These are phyloP conservation scores for Onychomys leucogaster DNA, from an alignment of 2,797 vertebrate genomes.

Conservation along the genomic window DNA sequence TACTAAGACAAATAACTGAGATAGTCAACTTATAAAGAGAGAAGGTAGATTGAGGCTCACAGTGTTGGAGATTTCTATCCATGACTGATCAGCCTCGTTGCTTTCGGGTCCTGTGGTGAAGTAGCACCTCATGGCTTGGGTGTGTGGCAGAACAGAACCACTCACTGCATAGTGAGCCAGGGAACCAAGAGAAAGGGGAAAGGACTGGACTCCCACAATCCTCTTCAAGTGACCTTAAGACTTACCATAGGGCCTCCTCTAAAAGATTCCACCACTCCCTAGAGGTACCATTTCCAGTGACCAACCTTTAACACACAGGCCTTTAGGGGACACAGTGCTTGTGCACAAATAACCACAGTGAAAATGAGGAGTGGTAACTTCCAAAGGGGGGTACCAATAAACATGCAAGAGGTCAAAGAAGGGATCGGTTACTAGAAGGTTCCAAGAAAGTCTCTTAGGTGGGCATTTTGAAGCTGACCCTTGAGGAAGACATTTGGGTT, in stretches of 20 bases:
- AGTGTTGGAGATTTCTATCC: background rate
- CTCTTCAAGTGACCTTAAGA: background rate
- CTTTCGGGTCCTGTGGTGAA: background rate
- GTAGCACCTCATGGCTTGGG: background rate
- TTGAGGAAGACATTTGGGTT: background rate
- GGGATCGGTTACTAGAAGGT: background rate
- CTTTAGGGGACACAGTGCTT: background rate
- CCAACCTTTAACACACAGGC: background rate
- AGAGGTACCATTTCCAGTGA: background rate
- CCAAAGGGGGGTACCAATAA: background rate
- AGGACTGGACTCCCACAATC: background rate
- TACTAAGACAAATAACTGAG: background rate
- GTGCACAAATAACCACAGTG: background rate
- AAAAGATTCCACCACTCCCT: background rate
- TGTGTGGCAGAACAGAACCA: background rate
- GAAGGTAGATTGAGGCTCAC: background rate
- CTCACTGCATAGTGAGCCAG: background rate
- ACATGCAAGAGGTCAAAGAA: background rate
- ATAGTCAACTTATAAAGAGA: background rate
- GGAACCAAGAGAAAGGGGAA: background rate
- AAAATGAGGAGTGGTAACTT: background rate
- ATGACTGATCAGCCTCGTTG: too few species aligned
- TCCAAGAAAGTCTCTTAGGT: constrained; percentile 12
- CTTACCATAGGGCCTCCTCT: background rate
- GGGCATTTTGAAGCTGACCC: background rate